Conservation (phyloP, 2,113 vertebrate genomes). For the Vidua macroura region DNA sequence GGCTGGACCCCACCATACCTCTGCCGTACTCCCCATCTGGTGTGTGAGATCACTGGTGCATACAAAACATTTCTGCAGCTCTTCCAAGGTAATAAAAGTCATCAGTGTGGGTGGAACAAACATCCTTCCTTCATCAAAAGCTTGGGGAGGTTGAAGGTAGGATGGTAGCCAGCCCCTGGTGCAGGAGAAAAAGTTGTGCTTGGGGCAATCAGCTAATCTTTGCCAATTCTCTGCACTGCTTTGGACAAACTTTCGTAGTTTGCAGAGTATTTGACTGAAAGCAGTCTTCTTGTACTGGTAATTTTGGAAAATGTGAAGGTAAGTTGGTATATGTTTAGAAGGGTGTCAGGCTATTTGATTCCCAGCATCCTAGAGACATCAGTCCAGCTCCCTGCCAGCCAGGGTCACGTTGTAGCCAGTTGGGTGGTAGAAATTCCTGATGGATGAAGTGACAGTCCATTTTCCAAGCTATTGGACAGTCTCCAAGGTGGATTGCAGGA, state of each 20-base stretch:
- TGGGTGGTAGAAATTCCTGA: background rate
- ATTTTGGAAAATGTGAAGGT: background rate
- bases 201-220: background rate
- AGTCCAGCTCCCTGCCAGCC: background rate
- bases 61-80: background rate
- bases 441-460: background rate
- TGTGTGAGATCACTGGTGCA: fast-evolving
- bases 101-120: background rate
- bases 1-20: background rate
- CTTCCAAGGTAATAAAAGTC: background rate
- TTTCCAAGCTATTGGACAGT: background rate
- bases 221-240: background rate
- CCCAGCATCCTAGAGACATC: background rate
- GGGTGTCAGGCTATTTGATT: background rate
- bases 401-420: background rate
- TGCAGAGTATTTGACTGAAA: background rate
- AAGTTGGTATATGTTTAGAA: background rate
- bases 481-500: background rate
- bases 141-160: background rate
- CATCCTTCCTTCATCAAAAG: background rate
- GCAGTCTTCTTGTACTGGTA: background rate
- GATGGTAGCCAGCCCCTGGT: background rate
- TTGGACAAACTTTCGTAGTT: background rate
- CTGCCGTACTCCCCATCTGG: fast-evolving
- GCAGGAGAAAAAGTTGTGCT: background rate